These are phyloP conservation scores for Porites australiensis DNA, from an alignment of 64 coral and sea anemone species.

Conservation along the genomic window DNA sequence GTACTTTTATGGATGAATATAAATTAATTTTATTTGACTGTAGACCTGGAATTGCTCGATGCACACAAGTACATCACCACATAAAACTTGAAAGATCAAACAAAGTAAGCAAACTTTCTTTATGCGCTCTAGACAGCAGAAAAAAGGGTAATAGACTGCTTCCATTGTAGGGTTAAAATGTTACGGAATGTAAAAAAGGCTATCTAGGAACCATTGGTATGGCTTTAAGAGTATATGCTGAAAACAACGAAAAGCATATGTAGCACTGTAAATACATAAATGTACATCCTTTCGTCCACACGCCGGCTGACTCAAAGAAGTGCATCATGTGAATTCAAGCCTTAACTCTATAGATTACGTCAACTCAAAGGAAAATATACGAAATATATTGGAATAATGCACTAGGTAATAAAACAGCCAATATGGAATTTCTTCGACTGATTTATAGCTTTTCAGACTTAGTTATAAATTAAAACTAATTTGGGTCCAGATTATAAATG, in stretches of 20 bases:
- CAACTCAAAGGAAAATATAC: too few species aligned
- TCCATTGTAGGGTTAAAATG: neutral
- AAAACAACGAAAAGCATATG: neutral
- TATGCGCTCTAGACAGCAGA: neutral
- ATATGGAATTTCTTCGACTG: neutral
- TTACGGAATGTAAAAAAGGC: neutral
- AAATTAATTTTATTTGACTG: neutral
- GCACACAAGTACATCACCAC: slow-evolving; percentile 3
- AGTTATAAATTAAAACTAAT: neutral
- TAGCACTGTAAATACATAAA: neutral
- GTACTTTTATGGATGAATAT: neutral
- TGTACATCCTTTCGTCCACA: neutral
- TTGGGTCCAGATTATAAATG: neutral
- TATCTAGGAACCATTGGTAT: neutral
- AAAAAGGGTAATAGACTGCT: neutral
- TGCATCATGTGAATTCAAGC: neutral
- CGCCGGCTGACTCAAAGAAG: slow-evolving; percentile 26
- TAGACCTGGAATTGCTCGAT: neutral
- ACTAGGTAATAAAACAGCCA: too few species aligned
- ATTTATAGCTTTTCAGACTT: neutral
- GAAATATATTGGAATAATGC: too few species aligned
- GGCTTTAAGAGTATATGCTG: neutral
- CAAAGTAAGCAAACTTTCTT: neutral
- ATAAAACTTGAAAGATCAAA: slow-evolving; percentile 44
- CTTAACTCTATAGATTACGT: neutral